Base-by-base conservation (phyloP, 2,113 vertebrate species). In the Petromus typicus region DNA sequence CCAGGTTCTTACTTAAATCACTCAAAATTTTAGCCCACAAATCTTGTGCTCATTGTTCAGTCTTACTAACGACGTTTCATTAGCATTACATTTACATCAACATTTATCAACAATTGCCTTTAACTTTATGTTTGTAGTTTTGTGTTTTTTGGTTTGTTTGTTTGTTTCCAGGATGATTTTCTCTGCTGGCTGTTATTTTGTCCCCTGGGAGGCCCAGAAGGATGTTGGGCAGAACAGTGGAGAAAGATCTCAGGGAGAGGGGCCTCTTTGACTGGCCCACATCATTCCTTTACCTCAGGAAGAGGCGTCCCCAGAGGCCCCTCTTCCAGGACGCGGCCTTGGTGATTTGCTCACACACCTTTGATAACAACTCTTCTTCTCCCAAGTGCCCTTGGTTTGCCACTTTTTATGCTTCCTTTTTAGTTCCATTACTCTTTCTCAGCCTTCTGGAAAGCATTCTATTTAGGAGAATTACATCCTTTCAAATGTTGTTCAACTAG, bases 201-300 rank as follows among this genome's bases (percentile, higher is more conserved):
- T 54, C n/a, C 5, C 27, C 64, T 9, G 17, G 64, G 43, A 40
- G 48, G 37, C 32, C 10, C 2, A 3, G 54, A 7, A 48, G 51
- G 25, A 43, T 14, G 3, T 2, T 56, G 11, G 18, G 16, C 3
- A 9, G 0, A 30, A 34, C 14, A 45, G 48, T 13, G 22, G 40
- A n/a, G 25, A 30, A 17, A 23, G 45, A 34, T 14, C 13, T 32
- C 22, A 23, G 18, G 45, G 32, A n/a, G 54, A 64, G 17, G 69
- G 25, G 8, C 18, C 22, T 7, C 18, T 27, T n/a, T 16, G 16
- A 8, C 23, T 10, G 51, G 32, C n/a, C 32, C 37, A 0, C 1
- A 0, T 0, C 2, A 2, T 40, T 86, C 10, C 45, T 40, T 79
- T 37, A 17, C 40, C 37, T 54, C 37, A 51, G 51, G 0, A 6